Percentiles rank a stretch among this genome's conserved stretches.
Conservation (phyloP, 2,888 invertebrate genomes). For the Phania funesta region DNA sequence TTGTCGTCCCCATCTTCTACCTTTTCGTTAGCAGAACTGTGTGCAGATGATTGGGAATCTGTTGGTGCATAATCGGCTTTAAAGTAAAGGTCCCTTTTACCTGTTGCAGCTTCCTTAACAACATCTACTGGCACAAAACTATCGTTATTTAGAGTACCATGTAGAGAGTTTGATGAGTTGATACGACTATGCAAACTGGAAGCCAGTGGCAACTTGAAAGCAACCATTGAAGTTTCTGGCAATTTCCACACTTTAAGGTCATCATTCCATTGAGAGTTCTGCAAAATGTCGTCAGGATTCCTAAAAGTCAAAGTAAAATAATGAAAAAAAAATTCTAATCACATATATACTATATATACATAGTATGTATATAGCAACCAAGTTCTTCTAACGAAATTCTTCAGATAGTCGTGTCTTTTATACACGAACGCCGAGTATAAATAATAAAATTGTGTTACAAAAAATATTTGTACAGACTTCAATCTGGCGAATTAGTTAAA, state of each 20-base stretch:
- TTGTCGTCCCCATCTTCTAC: background rate
- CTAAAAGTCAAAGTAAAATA: no score
- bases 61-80: no score
- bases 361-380: no score
- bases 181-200: slow-evolving; percentile 37
- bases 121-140: slow-evolving; percentile 22
- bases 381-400: no score
- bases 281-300: slow-evolving; percentile 86
- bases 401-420: no score
- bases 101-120: background rate
- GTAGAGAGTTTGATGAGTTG: slow-evolving; percentile 76
- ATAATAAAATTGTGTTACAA: no score
- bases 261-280: slow-evolving; percentile 87
- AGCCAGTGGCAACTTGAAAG: slow-evolving; percentile 86
- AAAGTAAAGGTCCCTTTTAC: background rate
- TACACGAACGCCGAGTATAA: no score
- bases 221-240: slow-evolving; percentile 84
- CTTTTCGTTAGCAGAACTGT: background rate
- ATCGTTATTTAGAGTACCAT: slow-evolving; percentile 12
- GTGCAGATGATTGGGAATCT: background rate
- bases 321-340: no score
- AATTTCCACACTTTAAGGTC: slow-evolving; percentile 86
- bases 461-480: no score
- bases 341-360: no score
- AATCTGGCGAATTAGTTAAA: no score